phyloP scores from a whole-genome alignment of 2,113 vertebrate species.

The Chionis minor region DNA sequence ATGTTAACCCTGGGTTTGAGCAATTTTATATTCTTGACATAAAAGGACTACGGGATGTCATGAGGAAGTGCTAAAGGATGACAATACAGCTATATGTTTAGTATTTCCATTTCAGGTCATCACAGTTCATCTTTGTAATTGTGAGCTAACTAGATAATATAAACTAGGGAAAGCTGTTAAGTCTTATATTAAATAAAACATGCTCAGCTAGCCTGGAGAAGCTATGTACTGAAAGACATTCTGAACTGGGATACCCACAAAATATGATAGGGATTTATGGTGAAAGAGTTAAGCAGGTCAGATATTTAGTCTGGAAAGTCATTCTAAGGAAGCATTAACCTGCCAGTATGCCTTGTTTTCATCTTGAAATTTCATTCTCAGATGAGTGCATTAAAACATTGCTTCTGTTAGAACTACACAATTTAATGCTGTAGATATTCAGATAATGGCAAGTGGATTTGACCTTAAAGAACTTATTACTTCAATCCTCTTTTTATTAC shows the following conservation, averaged over 20 bases:
- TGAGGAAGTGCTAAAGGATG: neutral
- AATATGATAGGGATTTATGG: neutral
- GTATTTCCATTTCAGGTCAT: neutral
- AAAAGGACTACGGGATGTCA: neutral
- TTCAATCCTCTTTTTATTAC: slow-evolving; percentile 15
- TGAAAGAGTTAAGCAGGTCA: neutral
- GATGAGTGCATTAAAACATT: slow-evolving; percentile 9
- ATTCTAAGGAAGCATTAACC: neutral
- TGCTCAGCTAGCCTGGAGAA: neutral
- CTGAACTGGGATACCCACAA: neutral
- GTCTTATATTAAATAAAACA: neutral
- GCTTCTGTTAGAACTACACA: neutral
- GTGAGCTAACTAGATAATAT: neutral
- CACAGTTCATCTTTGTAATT: neutral
- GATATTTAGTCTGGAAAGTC: neutral
- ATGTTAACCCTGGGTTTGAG: neutral
- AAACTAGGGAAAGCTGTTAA: neutral
- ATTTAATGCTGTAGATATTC: slow-evolving; percentile 12
- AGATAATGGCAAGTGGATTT: neutral
- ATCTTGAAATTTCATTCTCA: neutral
- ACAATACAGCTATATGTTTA: neutral
- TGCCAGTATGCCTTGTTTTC: slow-evolving; percentile 15
- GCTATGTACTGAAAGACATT: neutral
- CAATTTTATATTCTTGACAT: neutral
- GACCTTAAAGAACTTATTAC: slow-evolving; percentile 16